These are phyloP conservation scores for Embiotoca jacksoni DNA, from an alignment of 2,113 vertebrate genomes.

Conservation along the genomic window DNA sequence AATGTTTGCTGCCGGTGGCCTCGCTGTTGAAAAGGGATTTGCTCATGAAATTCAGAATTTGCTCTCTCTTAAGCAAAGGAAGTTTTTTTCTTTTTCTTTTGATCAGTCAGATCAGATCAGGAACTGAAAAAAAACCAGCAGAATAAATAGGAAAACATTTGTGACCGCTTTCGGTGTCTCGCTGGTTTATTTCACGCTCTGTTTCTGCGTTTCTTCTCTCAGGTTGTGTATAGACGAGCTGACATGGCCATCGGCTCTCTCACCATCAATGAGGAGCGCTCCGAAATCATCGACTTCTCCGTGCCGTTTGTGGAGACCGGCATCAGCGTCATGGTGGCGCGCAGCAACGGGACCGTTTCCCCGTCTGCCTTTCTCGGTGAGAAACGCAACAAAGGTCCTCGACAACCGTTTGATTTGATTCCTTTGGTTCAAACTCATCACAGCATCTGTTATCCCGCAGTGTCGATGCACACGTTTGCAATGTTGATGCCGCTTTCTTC, in stretches of 20 bases:
- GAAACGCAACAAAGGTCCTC: conserved; percentile 42
- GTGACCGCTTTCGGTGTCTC: too few species aligned
- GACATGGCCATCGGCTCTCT: conserved; percentile 99
- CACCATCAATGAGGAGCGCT: conserved; percentile 98
- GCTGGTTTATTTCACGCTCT: not conserved
- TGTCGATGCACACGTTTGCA: conserved; percentile 11
- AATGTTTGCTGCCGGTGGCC: conserved; percentile 18
- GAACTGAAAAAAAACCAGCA: too few species aligned
- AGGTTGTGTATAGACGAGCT: conserved; percentile 96
- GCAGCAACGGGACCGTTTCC: conserved; percentile 97
- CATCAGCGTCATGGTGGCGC: conserved; percentile 99
- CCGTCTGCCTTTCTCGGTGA: conserved; percentile 97
- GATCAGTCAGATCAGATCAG: too few species aligned
- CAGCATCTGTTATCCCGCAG: conserved; percentile 9
- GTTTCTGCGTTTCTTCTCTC: conserved; percentile 16
- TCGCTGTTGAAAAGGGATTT: conserved; percentile 5
- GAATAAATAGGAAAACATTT: too few species aligned
- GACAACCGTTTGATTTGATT: not conserved
- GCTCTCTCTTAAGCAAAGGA: not conserved
- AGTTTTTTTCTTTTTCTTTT: not conserved
- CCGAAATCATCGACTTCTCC: conserved; percentile 97
- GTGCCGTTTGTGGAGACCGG: conserved; percentile 98
- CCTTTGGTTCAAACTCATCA: not conserved
- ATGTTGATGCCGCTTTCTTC: conserved; percentile 29
- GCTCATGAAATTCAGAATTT: conserved; percentile 40